phyloP scores from a whole-genome alignment of 2,113 vertebrate genomes.

The Speoplatyrhinus poulsoni region DNA sequence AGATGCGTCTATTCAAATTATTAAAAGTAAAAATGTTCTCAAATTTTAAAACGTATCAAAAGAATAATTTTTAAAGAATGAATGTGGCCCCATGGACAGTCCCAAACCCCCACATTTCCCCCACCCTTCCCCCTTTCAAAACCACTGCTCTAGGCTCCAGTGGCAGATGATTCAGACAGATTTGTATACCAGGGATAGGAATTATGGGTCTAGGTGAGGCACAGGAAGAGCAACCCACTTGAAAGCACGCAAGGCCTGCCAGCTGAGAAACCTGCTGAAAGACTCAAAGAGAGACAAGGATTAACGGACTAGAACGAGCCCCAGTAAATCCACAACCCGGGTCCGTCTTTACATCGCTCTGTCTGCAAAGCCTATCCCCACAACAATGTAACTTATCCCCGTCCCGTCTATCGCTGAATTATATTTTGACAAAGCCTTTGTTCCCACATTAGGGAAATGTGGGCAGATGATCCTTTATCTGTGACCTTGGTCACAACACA shows the following conservation, averaged over 20 bases:
- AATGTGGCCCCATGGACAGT: neutral
- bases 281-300: conserved; percentile 65
- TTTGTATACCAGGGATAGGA: conserved; percentile 18
- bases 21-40: no score
- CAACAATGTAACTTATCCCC: conserved; percentile 74
- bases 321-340: conserved; percentile 63
- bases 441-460: conserved; percentile 74
- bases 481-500: conserved; percentile 74
- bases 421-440: conserved; percentile 77
- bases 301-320: conserved; percentile 67
- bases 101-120: no score
- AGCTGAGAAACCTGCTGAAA: conserved; percentile 51
- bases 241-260: conserved; percentile 27
- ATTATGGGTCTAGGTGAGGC: conserved; percentile 18
- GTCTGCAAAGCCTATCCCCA: conserved; percentile 70
- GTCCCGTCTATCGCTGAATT: conserved; percentile 55
- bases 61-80: neutral
- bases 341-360: conserved; percentile 68
- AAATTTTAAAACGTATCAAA: neutral
- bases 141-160: neutral
- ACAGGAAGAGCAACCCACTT: conserved; percentile 36
- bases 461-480: conserved; percentile 75
- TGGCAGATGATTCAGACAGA: conserved; percentile 7
- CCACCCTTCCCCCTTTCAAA: neutral
- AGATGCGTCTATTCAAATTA: no score